A percentile compares a stretch with the other conserved stretches of the same genome.
Evolutionary conservation across 1,140 invertebrate genomes (phyloP).

Genomic region (Bombus polaris): DNA sequence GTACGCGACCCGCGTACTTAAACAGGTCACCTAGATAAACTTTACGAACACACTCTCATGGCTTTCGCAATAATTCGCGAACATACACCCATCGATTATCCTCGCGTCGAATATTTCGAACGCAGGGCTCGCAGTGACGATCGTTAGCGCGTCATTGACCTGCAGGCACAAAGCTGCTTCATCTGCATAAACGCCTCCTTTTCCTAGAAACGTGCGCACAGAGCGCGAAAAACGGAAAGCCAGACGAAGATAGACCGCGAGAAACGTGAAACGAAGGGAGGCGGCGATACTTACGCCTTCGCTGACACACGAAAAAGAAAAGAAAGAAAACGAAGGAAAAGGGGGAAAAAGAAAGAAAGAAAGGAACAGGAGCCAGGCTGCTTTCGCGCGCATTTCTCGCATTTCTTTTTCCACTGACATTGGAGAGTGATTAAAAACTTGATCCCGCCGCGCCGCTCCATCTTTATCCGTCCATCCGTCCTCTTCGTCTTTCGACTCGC

Average conservation of each 20-base stretch:
- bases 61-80: background rate
- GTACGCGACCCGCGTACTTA: too few relatives aligned
- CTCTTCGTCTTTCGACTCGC: constrained; percentile 47
- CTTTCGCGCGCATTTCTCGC: constrained; percentile 46
- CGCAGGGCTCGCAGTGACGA: background rate
- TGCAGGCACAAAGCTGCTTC: background rate
- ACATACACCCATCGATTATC: background rate
- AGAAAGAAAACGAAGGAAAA: background rate
- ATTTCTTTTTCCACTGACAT: constrained; percentile 68
- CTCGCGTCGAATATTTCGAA: background rate
- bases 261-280: background rate
- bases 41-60: background rate
- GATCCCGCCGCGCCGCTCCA: constrained; percentile 65
- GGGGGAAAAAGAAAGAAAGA: background rate
- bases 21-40: too few relatives aligned
- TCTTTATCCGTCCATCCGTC: constrained; percentile 62
- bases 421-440: constrained; percentile 78
- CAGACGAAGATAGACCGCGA: background rate
- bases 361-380: background rate
- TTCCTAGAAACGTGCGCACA: background rate
- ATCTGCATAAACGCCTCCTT: background rate
- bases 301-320: constrained; percentile 14
- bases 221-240: background rate
- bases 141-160: constrained; percentile 6
- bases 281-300: constrained; percentile 12